Evolutionary conservation across 2,888 invertebrate genomes (phyloP).

Genomic region (Pimpla rufipes): DNA sequence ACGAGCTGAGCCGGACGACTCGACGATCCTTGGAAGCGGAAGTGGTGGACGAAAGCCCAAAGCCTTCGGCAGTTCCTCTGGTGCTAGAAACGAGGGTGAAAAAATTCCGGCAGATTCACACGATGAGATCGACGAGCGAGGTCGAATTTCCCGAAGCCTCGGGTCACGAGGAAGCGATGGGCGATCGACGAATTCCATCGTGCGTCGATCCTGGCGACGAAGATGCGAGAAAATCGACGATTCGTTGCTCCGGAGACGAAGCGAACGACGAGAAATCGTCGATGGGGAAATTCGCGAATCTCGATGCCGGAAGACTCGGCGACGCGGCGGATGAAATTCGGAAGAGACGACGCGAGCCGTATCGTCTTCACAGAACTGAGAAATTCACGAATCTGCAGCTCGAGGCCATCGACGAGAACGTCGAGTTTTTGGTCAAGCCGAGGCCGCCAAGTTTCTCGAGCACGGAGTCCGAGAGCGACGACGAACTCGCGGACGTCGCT

Average conservation of each 20-base stretch:
- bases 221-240: constrained; percentile 2
- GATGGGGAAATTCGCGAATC: constrained; percentile 6
- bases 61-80: background rate
- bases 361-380: constrained; percentile 69
- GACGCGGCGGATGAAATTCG: constrained; percentile 14
- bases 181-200: constrained; percentile 52
- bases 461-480: constrained; percentile 69
- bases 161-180: constrained; percentile 45
- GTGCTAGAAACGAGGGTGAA: constrained; percentile 60
- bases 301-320: background rate
- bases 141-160: background rate
- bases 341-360: constrained; percentile 53
- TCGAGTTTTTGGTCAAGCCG: constrained; percentile 68
- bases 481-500: constrained; percentile 7
- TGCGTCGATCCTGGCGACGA: constrained; percentile 2
- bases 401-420: constrained; percentile 61
- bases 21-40: constrained; percentile 20
- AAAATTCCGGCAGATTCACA: constrained; percentile 73
- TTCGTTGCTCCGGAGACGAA: constrained; percentile 59
- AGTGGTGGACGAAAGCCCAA: background rate
- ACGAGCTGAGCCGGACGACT: background rate
- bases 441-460: constrained; percentile 55
- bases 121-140: constrained; percentile 62
- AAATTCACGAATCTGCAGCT: constrained; percentile 69
- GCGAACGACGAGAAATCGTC: constrained; percentile 26